phyloP scores from a whole-genome alignment of 2,888 invertebrate genomes.

The Tachina fera region DNA sequence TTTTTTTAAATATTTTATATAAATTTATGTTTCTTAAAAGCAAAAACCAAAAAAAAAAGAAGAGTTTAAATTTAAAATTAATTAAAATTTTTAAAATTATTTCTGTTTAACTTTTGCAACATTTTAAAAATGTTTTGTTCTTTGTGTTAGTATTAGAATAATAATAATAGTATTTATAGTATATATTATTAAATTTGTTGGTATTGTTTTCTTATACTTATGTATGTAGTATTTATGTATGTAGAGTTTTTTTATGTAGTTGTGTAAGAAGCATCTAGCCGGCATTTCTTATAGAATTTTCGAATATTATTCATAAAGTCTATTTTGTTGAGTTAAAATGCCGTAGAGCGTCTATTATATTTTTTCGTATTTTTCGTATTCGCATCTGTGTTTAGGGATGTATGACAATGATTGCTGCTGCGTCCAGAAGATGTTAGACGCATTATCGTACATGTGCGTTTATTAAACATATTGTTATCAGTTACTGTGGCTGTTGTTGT shows the following conservation, averaged over 20 bases:
- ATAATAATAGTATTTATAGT: neutral
- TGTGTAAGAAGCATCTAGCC: conserved; percentile 59
- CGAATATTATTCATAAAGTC: conserved; percentile 23
- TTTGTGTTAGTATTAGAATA: conserved; percentile 5
- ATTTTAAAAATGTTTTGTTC: conserved; percentile 53
- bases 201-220: conserved; percentile 49
- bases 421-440: conserved; percentile 73
- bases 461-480: conserved; percentile 68
- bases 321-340: conserved; percentile 76
- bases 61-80: too few species aligned
- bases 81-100: conserved; percentile 13
- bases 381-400: conserved; percentile 73
- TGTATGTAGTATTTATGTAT: neutral
- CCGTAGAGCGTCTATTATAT: conserved; percentile 82
- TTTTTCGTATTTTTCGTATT: conserved; percentile 76
- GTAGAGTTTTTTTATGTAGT: conserved; percentile 17
- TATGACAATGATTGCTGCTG: conserved; percentile 57
- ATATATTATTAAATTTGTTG: conserved; percentile 51
- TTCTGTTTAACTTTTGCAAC: conserved; percentile 41
- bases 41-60: conserved; percentile 36
- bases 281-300: conserved; percentile 58
- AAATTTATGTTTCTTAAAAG: conserved; percentile 31
- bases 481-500: conserved; percentile 67
- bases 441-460: conserved; percentile 77
- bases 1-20: neutral